Base-by-base conservation (phyloP, 2,113 vertebrate genomes). In the Dasyurus viverrinus region DNA sequence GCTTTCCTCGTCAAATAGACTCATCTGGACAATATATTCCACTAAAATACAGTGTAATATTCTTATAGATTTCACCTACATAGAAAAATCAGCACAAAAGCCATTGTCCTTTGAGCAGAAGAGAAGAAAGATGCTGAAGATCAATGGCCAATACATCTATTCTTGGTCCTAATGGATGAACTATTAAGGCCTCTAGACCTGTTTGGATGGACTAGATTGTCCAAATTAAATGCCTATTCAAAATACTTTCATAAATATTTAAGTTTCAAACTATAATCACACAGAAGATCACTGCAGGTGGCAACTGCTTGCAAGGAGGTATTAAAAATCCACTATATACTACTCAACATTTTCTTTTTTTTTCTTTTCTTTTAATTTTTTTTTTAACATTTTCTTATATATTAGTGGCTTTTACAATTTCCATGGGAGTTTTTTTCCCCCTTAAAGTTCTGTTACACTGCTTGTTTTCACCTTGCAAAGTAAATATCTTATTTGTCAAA, bases 61-160 rank as follows among this genome's bases (percentile, higher is more conserved):
- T 8, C 24, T 53, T 10, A 7, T 27, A 92, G 23, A 47, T 90
- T 93, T 95, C 14, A 57, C 53, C 47, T 89, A 24, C 46, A 48
- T 12, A 95, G 16, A 94, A 53, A 84, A 89, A 50, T 46, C 54
- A 57, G 89, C 36, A 94, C 92, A 95, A 93, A 93, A 53, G 36
- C 8, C 60, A 95, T 5, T 60, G 53, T 42, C 68, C 68, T 84
- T 84, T 84, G 68, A 89, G 91, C 90, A 92, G 22, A 93, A 53
- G 25, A 76, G 53, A 95, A 90, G 8, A 93, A 90, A 54, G 47
- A 68, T 16, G 53, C 30, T 14, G 26, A 25, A 89, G 47, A 55
- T 10, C 47, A n/a, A 27, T n/a, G 42, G 19, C 25, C 93, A 91
- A 94, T 53, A 0, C 6, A 60, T 47, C 0, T 25, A 54, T 55